Evolutionary conservation across 2,113 vertebrate species (phyloP), one percentile per base, ranked within the genome.

Genomic region (Otis tarda): DNA sequence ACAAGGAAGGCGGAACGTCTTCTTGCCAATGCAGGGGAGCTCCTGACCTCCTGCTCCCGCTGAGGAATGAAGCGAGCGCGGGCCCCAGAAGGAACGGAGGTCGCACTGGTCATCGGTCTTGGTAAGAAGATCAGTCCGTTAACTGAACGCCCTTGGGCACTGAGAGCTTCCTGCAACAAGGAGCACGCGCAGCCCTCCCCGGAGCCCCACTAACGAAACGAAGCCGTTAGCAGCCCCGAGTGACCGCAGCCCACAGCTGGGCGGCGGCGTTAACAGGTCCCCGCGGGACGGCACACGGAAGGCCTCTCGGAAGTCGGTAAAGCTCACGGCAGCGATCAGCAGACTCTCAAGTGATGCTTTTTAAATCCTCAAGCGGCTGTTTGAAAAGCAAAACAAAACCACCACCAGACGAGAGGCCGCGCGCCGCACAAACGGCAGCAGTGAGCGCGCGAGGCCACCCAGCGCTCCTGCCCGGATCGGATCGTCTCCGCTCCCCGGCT

Each of bases 1-100:
- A 95, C 83, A 91, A 88, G 90, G 59, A 90, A 90, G 94, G 94
- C 67, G 55, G 70, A 95, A 93, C n/a, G 86, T 83, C 50, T 45
- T 59, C 69, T 65, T 78, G 79, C 47, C 83, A 77, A 89, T 59
- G 71, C 68, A 83, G 78, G 70, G 91, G 87, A 86, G 79, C 67
- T 91, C 90, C 80, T 91, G 90, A 94, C 87, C 93, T 87, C n/a
- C 64, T 43, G 15, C 27, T 93, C 83, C 65, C 93, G 68, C 75
- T 87, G 87, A 71, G 70, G 75, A 91, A 68, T 61, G 19, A 86
- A 93, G 63, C 8, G 70, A 94, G 50, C 28, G 57, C 63, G 47
- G 90, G 67, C 39, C 63, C 81, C 90, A 68, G 71, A 76, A 91
- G 84, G 79, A 92, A 64, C 73, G 85, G 79, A 83, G 49, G 87